These are phyloP conservation scores for Eleginops maclovinus DNA, from an alignment of 2,113 vertebrate species.

Conservation along the genomic window DNA sequence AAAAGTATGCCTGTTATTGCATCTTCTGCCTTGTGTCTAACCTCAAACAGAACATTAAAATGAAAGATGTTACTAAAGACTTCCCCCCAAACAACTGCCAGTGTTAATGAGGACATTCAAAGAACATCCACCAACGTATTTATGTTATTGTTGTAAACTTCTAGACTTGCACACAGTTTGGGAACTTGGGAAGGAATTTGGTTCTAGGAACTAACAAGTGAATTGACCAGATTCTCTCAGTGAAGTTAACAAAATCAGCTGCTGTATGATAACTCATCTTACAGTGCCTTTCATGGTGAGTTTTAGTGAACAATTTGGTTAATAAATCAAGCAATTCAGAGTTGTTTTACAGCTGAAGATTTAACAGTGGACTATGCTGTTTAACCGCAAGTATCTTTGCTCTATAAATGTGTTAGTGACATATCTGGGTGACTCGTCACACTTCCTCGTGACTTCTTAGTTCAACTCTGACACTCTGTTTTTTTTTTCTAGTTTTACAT, in stretches of 20 bases:
- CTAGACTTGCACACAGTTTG: background rate
- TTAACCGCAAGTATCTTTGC: background rate
- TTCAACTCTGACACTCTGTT: constrained; percentile 47
- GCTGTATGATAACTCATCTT: background rate
- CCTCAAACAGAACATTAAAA: no score
- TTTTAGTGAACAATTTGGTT: background rate
- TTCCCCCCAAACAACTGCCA: background rate
- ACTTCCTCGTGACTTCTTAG: constrained; percentile 87
- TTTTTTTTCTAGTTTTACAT: constrained; percentile 8
- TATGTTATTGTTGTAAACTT: background rate
- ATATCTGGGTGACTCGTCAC: constrained; percentile 70
- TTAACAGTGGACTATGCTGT: background rate
- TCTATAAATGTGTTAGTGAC: constrained; percentile 1
- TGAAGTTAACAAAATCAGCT: background rate
- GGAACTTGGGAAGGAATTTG: background rate
- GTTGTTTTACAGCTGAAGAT: no score
- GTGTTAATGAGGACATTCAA: background rate
- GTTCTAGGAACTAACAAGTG: background rate
- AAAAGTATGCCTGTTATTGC: no score
- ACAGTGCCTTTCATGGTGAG: background rate
- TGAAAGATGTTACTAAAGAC: background rate
- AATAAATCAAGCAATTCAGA: background rate
- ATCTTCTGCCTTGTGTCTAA: no score
- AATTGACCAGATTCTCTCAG: background rate
- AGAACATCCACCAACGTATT: background rate